Evolutionary conservation across 2,888 invertebrate species (phyloP).

Genomic region (Cenopis cana): DNA sequence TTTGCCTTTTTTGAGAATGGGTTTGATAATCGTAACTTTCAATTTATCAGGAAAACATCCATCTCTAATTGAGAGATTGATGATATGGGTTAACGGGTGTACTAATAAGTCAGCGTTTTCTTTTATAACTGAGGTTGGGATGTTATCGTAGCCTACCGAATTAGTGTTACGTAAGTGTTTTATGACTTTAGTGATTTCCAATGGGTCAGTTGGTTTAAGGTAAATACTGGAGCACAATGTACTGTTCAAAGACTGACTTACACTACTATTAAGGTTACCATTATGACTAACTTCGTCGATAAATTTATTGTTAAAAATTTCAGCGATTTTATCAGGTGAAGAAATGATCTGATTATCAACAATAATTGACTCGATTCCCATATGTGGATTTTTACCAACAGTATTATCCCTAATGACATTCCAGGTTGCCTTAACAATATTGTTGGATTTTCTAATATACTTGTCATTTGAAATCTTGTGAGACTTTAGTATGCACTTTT

Average conservation of each 20-base stretch:
- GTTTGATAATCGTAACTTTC: background rate
- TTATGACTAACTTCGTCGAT: background rate
- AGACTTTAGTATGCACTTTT: background rate
- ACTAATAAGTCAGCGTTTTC: background rate
- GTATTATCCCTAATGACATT: background rate
- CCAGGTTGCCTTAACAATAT: background rate
- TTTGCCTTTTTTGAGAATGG: background rate
- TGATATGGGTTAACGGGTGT: no score
- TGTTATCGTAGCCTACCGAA: background rate
- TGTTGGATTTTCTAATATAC: background rate
- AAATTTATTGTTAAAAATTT: background rate
- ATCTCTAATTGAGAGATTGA: background rate
- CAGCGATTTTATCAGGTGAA: background rate
- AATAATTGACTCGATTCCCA: background rate
- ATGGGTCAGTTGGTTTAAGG: background rate
- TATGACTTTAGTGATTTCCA: background rate
- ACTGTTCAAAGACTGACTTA: background rate
- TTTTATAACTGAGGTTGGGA: no score
- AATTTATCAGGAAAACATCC: background rate
- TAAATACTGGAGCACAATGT: background rate
- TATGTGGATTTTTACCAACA: background rate
- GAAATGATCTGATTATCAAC: background rate
- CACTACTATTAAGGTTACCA: background rate
- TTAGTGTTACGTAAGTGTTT: constrained; percentile 1
- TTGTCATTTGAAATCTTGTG: background rate